Evolutionary conservation across 2,113 vertebrate genomes (phyloP).

Genomic region (Lanius ludovicianus): DNA sequence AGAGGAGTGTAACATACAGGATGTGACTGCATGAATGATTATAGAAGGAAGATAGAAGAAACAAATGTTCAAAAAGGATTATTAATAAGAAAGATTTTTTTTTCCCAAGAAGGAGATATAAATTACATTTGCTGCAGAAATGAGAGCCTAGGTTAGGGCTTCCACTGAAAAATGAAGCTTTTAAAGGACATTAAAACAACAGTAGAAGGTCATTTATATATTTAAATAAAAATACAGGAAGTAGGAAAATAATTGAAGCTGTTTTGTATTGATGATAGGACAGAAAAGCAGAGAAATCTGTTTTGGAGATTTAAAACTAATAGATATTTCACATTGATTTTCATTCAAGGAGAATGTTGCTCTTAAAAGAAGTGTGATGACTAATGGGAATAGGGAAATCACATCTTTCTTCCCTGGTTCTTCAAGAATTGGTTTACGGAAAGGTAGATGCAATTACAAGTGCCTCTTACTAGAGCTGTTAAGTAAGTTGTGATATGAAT

Average conservation of each 20-base stretch:
- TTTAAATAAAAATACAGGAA: not conserved
- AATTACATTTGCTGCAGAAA: not conserved
- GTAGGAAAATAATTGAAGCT: not conserved
- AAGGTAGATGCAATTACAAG: not conserved
- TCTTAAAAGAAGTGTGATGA: not conserved
- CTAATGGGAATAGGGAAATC: not conserved
- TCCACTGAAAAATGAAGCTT: not conserved
- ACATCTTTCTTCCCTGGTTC: not conserved
- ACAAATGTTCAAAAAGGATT: not conserved
- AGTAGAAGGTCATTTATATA: not conserved
- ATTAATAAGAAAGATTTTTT: not conserved
- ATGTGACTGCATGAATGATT: not conserved
- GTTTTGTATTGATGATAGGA: not conserved
- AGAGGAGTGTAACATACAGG: not conserved
- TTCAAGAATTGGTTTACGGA: not conserved
- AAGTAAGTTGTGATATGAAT: not conserved
- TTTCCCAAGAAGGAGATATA: not conserved
- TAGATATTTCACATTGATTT: not conserved
- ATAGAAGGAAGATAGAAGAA: not conserved
- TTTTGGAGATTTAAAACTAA: not conserved
- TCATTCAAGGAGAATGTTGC: not conserved
- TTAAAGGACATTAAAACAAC: not conserved
- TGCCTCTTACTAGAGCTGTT: not conserved
- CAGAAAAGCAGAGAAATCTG: not conserved
- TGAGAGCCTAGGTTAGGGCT: not conserved